phyloP scores from a whole-genome alignment of 2,113 vertebrate species.

The Beaufortia kweichowensis region DNA sequence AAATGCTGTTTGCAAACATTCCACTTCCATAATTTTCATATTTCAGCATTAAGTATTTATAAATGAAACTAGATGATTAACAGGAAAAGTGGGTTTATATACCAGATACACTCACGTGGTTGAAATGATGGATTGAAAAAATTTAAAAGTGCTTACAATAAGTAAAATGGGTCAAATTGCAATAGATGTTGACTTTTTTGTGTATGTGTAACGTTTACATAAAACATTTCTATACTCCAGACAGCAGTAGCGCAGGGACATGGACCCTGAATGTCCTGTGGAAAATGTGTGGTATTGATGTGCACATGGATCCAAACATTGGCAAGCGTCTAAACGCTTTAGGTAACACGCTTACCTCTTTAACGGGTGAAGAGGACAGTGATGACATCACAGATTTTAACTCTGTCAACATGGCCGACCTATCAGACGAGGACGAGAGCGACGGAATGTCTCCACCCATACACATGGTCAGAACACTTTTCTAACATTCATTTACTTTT shows the following conservation, averaged over 20 bases:
- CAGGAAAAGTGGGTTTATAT: too few relatives aligned
- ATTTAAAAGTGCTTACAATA: too few relatives aligned
- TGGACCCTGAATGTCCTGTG: conserved; percentile 97
- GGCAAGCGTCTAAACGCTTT: conserved; percentile 94
- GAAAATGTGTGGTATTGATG: conserved; percentile 99
- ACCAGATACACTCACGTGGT: too few relatives aligned
- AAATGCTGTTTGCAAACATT: not conserved
- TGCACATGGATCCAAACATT: conserved; percentile 99
- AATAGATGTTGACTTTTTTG: too few relatives aligned
- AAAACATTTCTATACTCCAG: conserved; percentile 62
- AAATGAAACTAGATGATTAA: too few relatives aligned
- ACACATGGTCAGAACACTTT: conserved; percentile 78
- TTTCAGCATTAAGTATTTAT: too few relatives aligned
- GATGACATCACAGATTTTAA: conserved; percentile 94
- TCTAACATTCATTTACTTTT: not conserved
- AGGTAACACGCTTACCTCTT: conserved; percentile 91
- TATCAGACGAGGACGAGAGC: conserved; percentile 93
- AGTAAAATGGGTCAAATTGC: too few relatives aligned
- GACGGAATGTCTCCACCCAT: conserved; percentile 90
- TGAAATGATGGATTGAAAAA: too few relatives aligned
- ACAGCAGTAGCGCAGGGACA: conserved; percentile 95
- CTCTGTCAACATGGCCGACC: conserved; percentile 87
- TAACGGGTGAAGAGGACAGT: conserved; percentile 93
- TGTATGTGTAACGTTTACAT: too few relatives aligned
- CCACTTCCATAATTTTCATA: too few relatives aligned